A percentile compares a stretch with the other conserved stretches of the same genome.
Evolutionary conservation across 1,140 invertebrate species (phyloP).

Genomic region (Hirudo medicinalis): DNA sequence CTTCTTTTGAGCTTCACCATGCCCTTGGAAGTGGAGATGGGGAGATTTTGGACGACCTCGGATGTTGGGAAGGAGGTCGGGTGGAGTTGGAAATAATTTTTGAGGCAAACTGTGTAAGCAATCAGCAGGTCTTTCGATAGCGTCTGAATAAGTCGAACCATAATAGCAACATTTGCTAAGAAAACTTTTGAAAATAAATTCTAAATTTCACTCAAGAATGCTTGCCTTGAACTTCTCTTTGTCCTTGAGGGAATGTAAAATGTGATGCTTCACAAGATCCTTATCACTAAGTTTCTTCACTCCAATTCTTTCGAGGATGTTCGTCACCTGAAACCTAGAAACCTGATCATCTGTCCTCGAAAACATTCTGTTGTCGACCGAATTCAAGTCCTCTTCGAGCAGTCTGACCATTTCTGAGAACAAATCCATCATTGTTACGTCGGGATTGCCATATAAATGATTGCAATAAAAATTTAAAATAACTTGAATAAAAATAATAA

Average conservation of each 20-base stretch:
- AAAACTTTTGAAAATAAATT: not conserved
- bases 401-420: not conserved
- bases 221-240: constrained; percentile 16
- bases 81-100: constrained; percentile 28
- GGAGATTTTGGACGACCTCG: constrained; percentile 27
- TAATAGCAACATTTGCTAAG: not conserved
- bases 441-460: not conserved
- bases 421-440: not conserved
- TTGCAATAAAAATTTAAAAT: not conserved
- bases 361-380: constrained; percentile 28
- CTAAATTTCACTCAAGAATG: not conserved
- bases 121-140: constrained; percentile 26
- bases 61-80: constrained; percentile 28
- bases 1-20: constrained; percentile 26
- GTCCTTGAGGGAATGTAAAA: constrained; percentile 30
- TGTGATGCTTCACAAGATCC: constrained; percentile 36
- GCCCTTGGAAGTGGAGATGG: constrained; percentile 32
- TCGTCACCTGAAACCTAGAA: constrained; percentile 33
- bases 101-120: constrained; percentile 33
- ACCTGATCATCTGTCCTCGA: constrained; percentile 30
- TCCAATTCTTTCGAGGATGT: constrained; percentile 30
- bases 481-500: no score
- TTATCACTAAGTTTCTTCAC: constrained; percentile 30
- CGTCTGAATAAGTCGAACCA: not conserved
- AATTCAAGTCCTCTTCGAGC: constrained; percentile 32